phyloP scores from a whole-genome alignment of 2,113 vertebrate genomes.

The Lanius collurio region DNA sequence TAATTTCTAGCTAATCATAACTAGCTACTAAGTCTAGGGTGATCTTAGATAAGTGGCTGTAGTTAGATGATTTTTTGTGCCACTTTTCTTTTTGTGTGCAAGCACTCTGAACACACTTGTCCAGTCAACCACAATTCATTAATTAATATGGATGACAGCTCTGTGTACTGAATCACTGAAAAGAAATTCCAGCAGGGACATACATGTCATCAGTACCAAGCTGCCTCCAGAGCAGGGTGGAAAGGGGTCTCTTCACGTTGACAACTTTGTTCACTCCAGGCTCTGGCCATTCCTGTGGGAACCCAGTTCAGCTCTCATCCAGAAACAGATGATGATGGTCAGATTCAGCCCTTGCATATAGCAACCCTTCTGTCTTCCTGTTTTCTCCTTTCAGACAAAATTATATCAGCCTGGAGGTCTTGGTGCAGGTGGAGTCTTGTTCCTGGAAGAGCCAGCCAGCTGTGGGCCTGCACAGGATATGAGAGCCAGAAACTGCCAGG shows the following conservation, averaged over 20 bases:
- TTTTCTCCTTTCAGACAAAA: neutral
- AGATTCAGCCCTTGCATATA: neutral
- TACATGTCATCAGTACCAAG: neutral
- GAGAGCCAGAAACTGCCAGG: neutral
- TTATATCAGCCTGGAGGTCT: rapidly evolving
- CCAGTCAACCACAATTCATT: neutral
- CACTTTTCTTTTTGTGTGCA: neutral
- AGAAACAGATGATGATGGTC: neutral
- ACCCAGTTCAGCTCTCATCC: neutral
- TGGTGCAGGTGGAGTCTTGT: neutral
- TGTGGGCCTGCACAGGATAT: rapidly evolving
- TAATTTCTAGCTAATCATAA: neutral
- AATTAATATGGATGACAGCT: neutral
- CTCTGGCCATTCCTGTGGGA: rapidly evolving
- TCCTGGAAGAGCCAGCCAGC: neutral
- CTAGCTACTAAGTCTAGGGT: neutral
- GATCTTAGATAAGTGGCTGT: neutral
- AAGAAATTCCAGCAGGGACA: neutral
- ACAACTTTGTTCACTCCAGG: neutral
- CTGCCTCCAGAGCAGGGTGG: neutral
- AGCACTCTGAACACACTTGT: neutral
- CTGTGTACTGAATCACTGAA: neutral
- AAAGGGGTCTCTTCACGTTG: neutral
- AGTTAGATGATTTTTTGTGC: neutral
- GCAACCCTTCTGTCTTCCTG: neutral